Conservation (phyloP, 2,888 invertebrate species). For the Nymphalis polychloros region DNA sequence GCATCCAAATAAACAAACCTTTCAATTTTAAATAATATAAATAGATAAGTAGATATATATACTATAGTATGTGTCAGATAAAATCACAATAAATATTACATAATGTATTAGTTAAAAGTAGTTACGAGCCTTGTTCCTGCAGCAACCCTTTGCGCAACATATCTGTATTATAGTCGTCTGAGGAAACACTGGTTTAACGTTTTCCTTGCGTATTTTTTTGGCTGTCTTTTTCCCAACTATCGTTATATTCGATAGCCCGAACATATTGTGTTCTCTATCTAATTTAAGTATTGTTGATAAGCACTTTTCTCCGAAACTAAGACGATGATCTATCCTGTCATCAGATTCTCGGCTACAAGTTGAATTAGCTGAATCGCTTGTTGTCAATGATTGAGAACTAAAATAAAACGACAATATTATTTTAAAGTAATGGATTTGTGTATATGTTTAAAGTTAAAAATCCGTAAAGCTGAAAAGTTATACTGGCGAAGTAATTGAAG, state of each 20-base stretch:
- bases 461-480: no score
- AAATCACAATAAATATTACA: no score
- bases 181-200: slow-evolving; percentile 63
- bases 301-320: slow-evolving; percentile 57
- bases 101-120: background rate
- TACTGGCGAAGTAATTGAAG: no score
- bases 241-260: slow-evolving; percentile 69
- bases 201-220: slow-evolving; percentile 56
- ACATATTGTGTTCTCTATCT: slow-evolving; percentile 73
- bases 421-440: no score
- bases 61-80: no score
- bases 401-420: slow-evolving; percentile 38
- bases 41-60: no score
- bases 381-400: slow-evolving; percentile 61
- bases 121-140: slow-evolving; percentile 54
- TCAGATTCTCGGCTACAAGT: slow-evolving; percentile 54
- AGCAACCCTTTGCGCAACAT: slow-evolving; percentile 60
- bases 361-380: slow-evolving; percentile 53
- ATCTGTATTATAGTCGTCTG: slow-evolving; percentile 74
- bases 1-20: no score
- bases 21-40: no score
- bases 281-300: slow-evolving; percentile 68
- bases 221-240: slow-evolving; percentile 56
- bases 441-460: background rate
- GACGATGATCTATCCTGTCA: slow-evolving; percentile 41